A percentile compares a stretch with the other conserved stretches of the same genome.
Evolutionary conservation across 1,140 invertebrate genomes (phyloP).

Genomic region (Saccostrea glomerata): DNA sequence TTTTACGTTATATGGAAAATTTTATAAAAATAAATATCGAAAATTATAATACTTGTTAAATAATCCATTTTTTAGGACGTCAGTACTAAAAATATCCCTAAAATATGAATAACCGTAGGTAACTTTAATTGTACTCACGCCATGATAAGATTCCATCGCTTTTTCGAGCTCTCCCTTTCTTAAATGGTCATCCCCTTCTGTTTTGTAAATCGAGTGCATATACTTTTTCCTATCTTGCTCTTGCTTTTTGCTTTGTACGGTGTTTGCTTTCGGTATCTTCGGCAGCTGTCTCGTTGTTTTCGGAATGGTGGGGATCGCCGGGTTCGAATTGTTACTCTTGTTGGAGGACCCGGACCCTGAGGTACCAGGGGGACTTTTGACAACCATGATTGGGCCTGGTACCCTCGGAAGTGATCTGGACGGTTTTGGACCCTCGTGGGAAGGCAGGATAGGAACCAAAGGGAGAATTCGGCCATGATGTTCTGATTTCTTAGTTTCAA

Average conservation of each 20-base stretch:
- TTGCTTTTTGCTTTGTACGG: background rate
- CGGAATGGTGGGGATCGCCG: slow-evolving; percentile 49
- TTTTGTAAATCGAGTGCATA: slow-evolving; percentile 55
- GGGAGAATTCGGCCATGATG: slow-evolving; percentile 43
- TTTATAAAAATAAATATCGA: background rate
- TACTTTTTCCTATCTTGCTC: slow-evolving; percentile 45
- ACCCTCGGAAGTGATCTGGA: slow-evolving; percentile 52
- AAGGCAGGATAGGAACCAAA: slow-evolving; percentile 26
- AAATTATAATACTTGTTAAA: background rate
- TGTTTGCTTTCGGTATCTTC: slow-evolving; percentile 43
- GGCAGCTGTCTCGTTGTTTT: slow-evolving; percentile 44
- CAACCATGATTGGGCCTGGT: slow-evolving; percentile 23
- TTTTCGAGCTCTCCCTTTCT: slow-evolving; percentile 51
- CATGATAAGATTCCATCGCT: slow-evolving; percentile 47
- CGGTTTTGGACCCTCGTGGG: background rate
- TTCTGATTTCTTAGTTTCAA: slow-evolving; percentile 25
- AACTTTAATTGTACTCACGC: slow-evolving; percentile 32
- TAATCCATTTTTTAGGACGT: background rate
- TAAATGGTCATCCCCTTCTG: slow-evolving; percentile 49
- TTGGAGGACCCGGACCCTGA: slow-evolving; percentile 1
- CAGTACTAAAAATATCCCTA: too few relatives aligned
- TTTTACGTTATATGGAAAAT: background rate
- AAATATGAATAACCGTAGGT: too few relatives aligned
- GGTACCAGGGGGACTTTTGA: slow-evolving; percentile 6
- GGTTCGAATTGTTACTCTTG: slow-evolving; percentile 40